Base-by-base conservation (phyloP, 2,888 invertebrate genomes). In the Drosophila seclusa region DNA sequence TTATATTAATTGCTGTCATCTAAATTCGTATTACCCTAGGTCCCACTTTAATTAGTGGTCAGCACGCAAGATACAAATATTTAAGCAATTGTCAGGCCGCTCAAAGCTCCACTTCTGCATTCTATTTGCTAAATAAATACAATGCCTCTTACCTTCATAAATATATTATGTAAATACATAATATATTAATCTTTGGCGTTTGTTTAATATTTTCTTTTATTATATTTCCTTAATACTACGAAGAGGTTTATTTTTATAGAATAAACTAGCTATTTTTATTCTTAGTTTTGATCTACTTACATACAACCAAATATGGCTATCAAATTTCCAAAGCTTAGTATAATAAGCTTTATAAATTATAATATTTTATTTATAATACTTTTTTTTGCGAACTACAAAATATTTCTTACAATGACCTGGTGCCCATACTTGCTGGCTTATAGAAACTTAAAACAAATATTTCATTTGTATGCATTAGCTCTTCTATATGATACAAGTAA, bases 1-100 rank as follows among this genome's bases (percentile, higher is more conserved):
- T 60, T 60, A 69, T 73, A 69, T 79, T 89, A 81, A 83, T 83
- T 80, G 73, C 65, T 81, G 72, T 79, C 84, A 77, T 76, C 77
- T 76, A 72, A 89, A 77, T 81, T 81, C 64, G 67, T 68, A 77
- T 79, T 80, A 76, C 64, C 34, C 40, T 64, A 50, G 65, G 54
- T 57, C 45, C 53, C 63, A 48, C 52, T 76, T 76, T 81, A 81
- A 86, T 83, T 86, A 73, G 76, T 60, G 81, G 78, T 59, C 70
- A 71, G 40, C 84, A 83, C 81, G 83, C 76, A 49, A 83, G 68
- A 24, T 65, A n/a, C 38, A 40, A 34, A 24, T 55, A 49, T 68
- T 68, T 68, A 45, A 48, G 29, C 67, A 72, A 79, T 72, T 76
- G 49, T 55, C 59, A 58, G 40, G 16, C n/a, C 42, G 29, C 65